Percentiles rank a stretch among this genome's conserved stretches.
These are phyloP conservation scores for Clarias gariepinus DNA, from an alignment of 2,113 vertebrate species.

Conservation along the genomic window DNA sequence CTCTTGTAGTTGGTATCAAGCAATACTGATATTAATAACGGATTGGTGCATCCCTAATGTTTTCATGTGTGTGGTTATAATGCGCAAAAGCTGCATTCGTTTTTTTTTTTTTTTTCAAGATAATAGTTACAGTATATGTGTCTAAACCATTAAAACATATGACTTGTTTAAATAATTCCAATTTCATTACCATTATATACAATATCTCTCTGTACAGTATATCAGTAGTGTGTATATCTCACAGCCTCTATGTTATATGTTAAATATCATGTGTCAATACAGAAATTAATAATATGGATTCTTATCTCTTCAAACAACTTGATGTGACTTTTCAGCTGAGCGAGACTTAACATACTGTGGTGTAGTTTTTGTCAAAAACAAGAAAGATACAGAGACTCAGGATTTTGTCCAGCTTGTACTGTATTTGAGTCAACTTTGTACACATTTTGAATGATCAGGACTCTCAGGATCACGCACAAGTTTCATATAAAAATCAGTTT, in stretches of 20 bases:
- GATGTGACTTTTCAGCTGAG: background rate
- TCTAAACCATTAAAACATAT: background rate
- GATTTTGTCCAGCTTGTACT: constrained; percentile 37
- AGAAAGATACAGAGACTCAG: constrained; percentile 12
- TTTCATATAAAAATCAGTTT: constrained; percentile 57
- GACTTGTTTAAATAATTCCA: no score
- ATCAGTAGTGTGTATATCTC: background rate
- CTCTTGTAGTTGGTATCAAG: background rate
- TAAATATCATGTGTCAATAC: background rate
- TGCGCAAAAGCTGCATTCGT: background rate
- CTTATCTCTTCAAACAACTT: background rate
- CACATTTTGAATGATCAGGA: constrained; percentile 20
- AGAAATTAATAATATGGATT: background rate
- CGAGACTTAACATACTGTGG: background rate
- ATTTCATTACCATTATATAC: no score
- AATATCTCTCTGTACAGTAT: background rate
- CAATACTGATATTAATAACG: background rate
- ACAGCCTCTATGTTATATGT: background rate
- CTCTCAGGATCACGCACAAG: constrained; percentile 8
- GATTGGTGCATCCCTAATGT: background rate
- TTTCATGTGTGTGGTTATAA: background rate
- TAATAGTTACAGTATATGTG: no score
- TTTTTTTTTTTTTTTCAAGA: background rate
- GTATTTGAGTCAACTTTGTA: constrained; percentile 47
- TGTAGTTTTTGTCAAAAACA: background rate